phyloP scores from a whole-genome alignment of 2,797 vertebrate genomes.

The Oreortyx pictus region DNA sequence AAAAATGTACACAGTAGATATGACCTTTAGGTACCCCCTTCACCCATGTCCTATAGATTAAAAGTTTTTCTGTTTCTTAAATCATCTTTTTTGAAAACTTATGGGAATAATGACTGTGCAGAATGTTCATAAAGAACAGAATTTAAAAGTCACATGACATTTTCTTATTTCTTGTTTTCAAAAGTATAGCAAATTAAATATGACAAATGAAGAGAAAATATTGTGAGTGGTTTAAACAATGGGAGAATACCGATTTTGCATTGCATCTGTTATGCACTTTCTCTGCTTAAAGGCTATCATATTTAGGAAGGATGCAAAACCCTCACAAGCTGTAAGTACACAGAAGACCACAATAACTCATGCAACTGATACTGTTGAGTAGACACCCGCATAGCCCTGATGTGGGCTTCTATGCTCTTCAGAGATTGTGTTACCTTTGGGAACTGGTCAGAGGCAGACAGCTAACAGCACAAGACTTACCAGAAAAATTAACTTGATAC shows the following conservation, averaged over 20 bases:
- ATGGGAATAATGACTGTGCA: background rate
- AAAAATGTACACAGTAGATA: background rate
- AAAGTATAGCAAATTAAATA: background rate
- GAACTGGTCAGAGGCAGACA: background rate
- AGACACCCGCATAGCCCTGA: background rate
- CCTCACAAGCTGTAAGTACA: background rate
- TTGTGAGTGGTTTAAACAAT: background rate
- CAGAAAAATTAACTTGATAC: background rate
- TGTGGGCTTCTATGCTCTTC: background rate
- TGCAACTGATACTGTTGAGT: background rate
- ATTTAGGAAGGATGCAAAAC: background rate
- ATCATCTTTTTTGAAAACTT: background rate
- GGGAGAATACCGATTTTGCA: background rate
- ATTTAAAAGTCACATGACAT: too few relatives aligned
- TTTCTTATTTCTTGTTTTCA: background rate
- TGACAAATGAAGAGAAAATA: background rate
- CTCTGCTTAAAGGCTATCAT: background rate
- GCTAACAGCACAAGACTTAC: background rate
- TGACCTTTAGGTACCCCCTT: background rate
- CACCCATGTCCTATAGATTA: background rate
- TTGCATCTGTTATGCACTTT: background rate
- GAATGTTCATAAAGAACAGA: background rate
- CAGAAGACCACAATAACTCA: background rate
- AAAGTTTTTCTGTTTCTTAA: background rate
- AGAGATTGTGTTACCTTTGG: background rate